Evolutionary conservation across 2,888 invertebrate species (phyloP).

Genomic region (Caradrina kadenii): DNA sequence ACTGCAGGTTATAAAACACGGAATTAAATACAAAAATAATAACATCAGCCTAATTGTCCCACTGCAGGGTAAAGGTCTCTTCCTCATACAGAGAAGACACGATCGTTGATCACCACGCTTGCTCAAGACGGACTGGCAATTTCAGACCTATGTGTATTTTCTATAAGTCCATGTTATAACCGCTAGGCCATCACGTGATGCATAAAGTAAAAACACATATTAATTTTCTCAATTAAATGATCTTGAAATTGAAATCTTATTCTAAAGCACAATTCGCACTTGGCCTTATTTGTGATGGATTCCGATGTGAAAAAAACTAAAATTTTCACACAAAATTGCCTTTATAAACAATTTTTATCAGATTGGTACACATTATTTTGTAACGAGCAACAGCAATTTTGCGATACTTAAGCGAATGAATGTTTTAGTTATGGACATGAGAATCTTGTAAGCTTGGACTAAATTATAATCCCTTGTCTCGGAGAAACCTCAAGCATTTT

Average conservation of each 20-base stretch:
- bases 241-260: slow-evolving; percentile 1
- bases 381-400: slow-evolving; percentile 39
- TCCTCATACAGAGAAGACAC: too few species aligned
- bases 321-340: slow-evolving; percentile 56
- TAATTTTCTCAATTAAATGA: slow-evolving; percentile 4
- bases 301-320: slow-evolving; percentile 39
- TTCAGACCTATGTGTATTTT: too few species aligned
- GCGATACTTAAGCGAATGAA: slow-evolving; percentile 16
- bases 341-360: slow-evolving; percentile 39
- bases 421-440: slow-evolving; percentile 33
- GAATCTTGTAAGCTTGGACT: slow-evolving; percentile 1
- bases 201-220: too few species aligned
- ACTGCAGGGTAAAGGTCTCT: too few species aligned
- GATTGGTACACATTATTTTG: slow-evolving; percentile 50
- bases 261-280: slow-evolving; percentile 32
- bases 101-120: too few species aligned
- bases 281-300: slow-evolving; percentile 37
- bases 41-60: too few species aligned
- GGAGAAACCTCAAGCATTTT: not conserved
- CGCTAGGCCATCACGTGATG: too few species aligned
- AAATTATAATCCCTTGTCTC: slow-evolving; percentile 6
- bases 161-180: too few species aligned
- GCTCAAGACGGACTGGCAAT: too few species aligned
- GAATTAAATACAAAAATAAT: not conserved
- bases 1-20: not conserved